Evolutionary conservation across 2,888 invertebrate species (phyloP).

Genomic region (Andrena bicolor): DNA sequence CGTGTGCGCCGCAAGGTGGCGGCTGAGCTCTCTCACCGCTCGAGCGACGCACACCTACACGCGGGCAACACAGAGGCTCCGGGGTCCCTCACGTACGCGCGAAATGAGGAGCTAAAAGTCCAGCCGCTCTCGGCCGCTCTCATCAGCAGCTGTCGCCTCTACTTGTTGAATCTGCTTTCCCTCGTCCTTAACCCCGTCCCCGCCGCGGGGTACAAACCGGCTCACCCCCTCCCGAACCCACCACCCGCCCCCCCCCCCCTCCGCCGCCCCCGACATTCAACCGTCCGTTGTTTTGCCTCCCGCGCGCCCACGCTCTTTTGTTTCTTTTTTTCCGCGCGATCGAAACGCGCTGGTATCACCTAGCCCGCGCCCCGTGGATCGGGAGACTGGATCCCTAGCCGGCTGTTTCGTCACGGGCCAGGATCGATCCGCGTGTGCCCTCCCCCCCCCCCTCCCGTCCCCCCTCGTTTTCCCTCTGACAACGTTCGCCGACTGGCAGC

Average conservation of each 20-base stretch:
- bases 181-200: conserved; percentile 49
- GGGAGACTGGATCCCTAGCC: conserved; percentile 13
- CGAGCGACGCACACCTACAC: not conserved
- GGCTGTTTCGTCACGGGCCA: conserved; percentile 7
- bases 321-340: conserved; percentile 40
- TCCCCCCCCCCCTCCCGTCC: too few relatives aligned
- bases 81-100: conserved; percentile 21
- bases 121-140: conserved; percentile 69
- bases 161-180: conserved; percentile 78
- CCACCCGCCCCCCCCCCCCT: not conserved
- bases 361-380: conserved; percentile 7
- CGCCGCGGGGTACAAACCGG: conserved; percentile 17
- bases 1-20: conserved; percentile 14
- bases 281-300: conserved; percentile 62
- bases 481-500: not conserved
- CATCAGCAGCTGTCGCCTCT: conserved; percentile 80
- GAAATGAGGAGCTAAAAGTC: conserved; percentile 66
- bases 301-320: conserved; percentile 46
- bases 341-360: conserved; percentile 42
- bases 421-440: conserved; percentile 21
- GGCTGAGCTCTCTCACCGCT: not conserved
- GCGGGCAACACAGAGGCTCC: not conserved
- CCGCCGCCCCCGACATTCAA: conserved; percentile 43
- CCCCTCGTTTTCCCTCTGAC: too few relatives aligned
- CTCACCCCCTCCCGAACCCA: conserved; percentile 13